Conservation (phyloP, 2,888 invertebrate genomes). For the Villa cingulata region DNA sequence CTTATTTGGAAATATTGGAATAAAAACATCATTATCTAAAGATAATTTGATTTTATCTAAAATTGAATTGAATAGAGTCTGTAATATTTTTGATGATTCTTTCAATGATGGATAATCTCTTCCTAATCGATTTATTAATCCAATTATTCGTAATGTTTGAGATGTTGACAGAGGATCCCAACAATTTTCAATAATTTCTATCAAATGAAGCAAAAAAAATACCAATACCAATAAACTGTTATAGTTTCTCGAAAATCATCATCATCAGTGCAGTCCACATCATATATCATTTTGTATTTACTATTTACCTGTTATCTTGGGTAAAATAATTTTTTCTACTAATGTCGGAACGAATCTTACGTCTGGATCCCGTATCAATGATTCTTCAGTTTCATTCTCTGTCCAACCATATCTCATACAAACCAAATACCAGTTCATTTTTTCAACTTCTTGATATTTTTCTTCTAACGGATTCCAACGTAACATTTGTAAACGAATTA, state of each 20-base stretch:
- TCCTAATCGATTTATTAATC: conserved; percentile 52
- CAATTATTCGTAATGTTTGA: conserved; percentile 71
- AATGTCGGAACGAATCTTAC: conserved; percentile 71
- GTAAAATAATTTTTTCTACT: conserved; percentile 77
- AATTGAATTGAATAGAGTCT: conserved; percentile 54
- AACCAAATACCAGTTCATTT: conserved; percentile 72
- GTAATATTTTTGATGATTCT: conserved; percentile 47
- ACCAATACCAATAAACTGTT: too few relatives aligned
- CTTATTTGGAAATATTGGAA: conserved; percentile 80
- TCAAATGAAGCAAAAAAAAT: conserved; percentile 7
- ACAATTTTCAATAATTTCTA: conserved; percentile 59
- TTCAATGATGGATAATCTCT: conserved; percentile 53
- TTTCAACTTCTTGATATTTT: conserved; percentile 54
- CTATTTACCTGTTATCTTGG: conserved; percentile 66
- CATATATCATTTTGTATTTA: too few relatives aligned
- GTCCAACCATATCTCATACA: conserved; percentile 56
- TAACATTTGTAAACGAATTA: conserved; percentile 29
- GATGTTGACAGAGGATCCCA: conserved; percentile 90
- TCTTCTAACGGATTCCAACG: conserved; percentile 32
- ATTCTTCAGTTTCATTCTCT: conserved; percentile 49
- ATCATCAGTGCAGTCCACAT: too few relatives aligned
- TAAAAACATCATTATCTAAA: conserved; percentile 81
- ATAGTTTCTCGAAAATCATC: too few relatives aligned
- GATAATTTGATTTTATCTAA: conserved; percentile 60
- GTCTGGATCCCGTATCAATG: conserved; percentile 65